Evolutionary conservation across 2,888 invertebrate species (phyloP), one percentile per base, ranked within the genome.

Genomic region (Galerucella calmariensis): DNA sequence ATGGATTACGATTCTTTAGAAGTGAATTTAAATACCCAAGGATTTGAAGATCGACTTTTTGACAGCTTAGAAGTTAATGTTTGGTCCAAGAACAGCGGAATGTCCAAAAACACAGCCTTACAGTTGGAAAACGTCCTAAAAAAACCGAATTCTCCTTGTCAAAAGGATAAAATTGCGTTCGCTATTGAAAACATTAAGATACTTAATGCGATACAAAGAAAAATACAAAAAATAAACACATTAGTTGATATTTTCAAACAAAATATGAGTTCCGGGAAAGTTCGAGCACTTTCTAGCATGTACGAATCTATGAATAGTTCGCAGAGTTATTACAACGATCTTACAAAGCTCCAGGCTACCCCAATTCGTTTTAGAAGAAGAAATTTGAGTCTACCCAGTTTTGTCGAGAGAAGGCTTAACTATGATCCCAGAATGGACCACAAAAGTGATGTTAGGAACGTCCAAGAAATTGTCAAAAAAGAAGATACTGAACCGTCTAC

Each of bases 171-270:
- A 75, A 86, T 86, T n/a, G 86, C 87, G 69, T 80, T 82, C 59
- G 86, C 87, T 0, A 77, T 87, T n/a, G 90, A 91, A 65, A 92
- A 91, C 80, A 90, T 92, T 8, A 90, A 90, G 79, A 90, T 92
- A 81, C 89, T 90, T 76, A 90, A 90, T 82, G 90, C 91, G 77
- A 93, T 94, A 41, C 93, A 93, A 84, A 89, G 91, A 72, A 93
- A 93, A 84, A 90, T 93, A 14, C 91, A 92, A 82, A 92, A 92
- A 46, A 93, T 94, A 46, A 93, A 93, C 82, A 92, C 91, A 80
- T 82, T 94, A 27, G 92, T 93, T 1, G 92, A 88, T 62, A 83
- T 87, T 56, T 86, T 85, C 77, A 85, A 83, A 71, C 87, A 90
- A 8, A 93, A 93, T 81, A 90, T 93, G 81, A 91, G 91, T 82